Base-by-base conservation (phyloP, 1,140 invertebrate species). In the Drosophila lacertosa region DNA sequence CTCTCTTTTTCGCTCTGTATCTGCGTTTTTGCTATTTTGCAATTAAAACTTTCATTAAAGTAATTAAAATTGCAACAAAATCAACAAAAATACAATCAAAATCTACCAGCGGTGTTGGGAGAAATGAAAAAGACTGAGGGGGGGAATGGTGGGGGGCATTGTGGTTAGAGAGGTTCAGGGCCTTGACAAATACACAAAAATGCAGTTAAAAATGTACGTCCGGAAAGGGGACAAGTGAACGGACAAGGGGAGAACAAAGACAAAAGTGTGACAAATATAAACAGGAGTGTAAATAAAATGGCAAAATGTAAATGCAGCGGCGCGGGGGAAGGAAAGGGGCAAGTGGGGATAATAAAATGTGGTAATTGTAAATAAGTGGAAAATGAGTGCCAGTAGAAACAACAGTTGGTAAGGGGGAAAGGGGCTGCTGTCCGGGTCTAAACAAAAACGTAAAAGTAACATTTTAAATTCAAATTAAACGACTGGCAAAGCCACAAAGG, bases 31-130 rank as follows among this genome's bases (percentile, higher is more conserved):
- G 78, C 82, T 78, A 88, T 88, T 88, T 88, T 68, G 82, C 82
- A 88, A 88, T 88, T 88, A 88, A 88, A 88, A 88, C 82, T 88
- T 88, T 88, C 82, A 88, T 88, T 88, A 89, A 88, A 88, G 82
- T 88, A 88, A 88, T 88, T 88, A 88, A 88, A 88, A 88, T 88
- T 88, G 82, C 82, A 88, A 88, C 82, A 88, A 88, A 88, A 88
- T 81, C 77, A 88, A 88, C 83, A 88, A 88, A 83, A 89, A 88
- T 78, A 88, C 83, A 88, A 88, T 89, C 77, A 86, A 88, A 88
- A 78, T 88, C 74, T 70, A 74, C 68, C 59, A 76, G 39, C 18
- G 4, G 35, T 32, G 58, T n/a, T 6, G 10, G 15, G 9, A 9
- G 24, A 35, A 18, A 29, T 7, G 45, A 5, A 7, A 15, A 7